A percentile compares a stretch with the other conserved stretches of the same genome.
Conservation (phyloP, 1,140 invertebrate species). For the Drosophila triauraria region DNA sequence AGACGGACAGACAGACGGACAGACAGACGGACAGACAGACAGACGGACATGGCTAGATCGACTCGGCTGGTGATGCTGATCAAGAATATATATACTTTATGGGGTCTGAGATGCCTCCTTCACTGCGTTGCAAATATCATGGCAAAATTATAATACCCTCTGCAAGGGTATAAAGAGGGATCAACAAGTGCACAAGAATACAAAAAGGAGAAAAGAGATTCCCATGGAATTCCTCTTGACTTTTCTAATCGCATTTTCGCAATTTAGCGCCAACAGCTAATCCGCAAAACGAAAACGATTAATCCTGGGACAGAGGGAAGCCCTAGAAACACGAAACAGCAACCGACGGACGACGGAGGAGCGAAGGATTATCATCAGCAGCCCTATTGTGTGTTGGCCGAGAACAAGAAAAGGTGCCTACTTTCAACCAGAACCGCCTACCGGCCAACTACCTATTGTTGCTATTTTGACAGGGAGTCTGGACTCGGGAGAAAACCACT, state of each 20-base stretch:
- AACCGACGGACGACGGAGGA: constrained; percentile 16
- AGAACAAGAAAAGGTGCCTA: constrained; percentile 25
- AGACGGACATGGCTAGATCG: too few species aligned
- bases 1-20: too few species aligned
- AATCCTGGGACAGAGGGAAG: constrained; percentile 54
- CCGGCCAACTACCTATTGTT: constrained; percentile 58
- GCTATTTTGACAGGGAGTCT: constrained; percentile 71
- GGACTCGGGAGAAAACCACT: constrained; percentile 2
- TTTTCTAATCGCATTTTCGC: constrained; percentile 76
- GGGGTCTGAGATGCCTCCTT: too few species aligned
- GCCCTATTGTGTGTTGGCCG: constrained; percentile 56
- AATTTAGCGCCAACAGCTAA: constrained; percentile 80
- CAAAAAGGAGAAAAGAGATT: constrained; percentile 29
- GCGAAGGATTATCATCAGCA: constrained; percentile 71
- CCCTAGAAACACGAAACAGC: constrained; percentile 29
- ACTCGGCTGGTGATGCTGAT: too few species aligned
- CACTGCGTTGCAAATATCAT: too few species aligned
- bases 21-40: too few species aligned
- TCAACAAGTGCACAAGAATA: constrained; percentile 37
- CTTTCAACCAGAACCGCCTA: constrained; percentile 69
- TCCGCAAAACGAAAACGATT: constrained; percentile 80
- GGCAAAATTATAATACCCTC: too few species aligned
- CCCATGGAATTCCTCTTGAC: constrained; percentile 52
- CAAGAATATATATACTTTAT: too few species aligned
- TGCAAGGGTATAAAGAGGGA: too few species aligned